Conservation (phyloP, 2,113 vertebrate species). For the Myiagra hebetior region DNA sequence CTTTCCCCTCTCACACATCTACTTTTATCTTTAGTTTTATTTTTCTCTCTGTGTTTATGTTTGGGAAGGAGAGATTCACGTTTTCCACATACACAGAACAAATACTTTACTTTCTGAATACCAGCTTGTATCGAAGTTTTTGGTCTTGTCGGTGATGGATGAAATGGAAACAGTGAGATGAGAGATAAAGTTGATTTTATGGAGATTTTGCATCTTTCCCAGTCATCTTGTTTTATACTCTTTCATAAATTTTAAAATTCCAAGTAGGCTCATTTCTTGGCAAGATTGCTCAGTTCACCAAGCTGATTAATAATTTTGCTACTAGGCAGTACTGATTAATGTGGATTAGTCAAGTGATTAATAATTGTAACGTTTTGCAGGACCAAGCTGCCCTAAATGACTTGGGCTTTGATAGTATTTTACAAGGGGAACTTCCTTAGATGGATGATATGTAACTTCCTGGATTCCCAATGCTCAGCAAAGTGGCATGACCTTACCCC, state of each 20-base stretch:
- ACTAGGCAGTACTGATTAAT: slow-evolving; percentile 65
- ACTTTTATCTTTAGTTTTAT: not conserved
- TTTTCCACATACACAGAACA: not conserved
- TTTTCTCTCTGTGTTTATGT: not conserved
- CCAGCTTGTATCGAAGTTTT: not conserved
- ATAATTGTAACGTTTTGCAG: slow-evolving; percentile 54
- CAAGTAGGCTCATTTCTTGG: slow-evolving; percentile 57
- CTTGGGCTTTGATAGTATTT: slow-evolving; percentile 36
- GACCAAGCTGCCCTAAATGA: slow-evolving; percentile 25
- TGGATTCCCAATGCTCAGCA: slow-evolving; percentile 11
- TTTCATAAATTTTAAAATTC: slow-evolving; percentile 57
- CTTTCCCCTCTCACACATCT: not conserved
- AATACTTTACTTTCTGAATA: not conserved
- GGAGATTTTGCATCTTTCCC: not conserved
- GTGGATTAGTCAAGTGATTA: slow-evolving; percentile 72
- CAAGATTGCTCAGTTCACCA: slow-evolving; percentile 62
- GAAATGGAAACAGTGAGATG: not conserved
- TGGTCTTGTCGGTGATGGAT: not conserved
- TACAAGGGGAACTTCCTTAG: slow-evolving; percentile 54
- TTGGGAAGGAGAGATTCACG: not conserved
- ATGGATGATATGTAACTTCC: slow-evolving; percentile 32
- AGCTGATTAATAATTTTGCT: slow-evolving; percentile 65
- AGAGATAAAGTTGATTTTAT: not conserved
- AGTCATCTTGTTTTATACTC: not conserved
- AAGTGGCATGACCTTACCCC: not conserved